Base-by-base conservation (phyloP, 2,888 invertebrate species). In the Ypsolopha sequella region DNA sequence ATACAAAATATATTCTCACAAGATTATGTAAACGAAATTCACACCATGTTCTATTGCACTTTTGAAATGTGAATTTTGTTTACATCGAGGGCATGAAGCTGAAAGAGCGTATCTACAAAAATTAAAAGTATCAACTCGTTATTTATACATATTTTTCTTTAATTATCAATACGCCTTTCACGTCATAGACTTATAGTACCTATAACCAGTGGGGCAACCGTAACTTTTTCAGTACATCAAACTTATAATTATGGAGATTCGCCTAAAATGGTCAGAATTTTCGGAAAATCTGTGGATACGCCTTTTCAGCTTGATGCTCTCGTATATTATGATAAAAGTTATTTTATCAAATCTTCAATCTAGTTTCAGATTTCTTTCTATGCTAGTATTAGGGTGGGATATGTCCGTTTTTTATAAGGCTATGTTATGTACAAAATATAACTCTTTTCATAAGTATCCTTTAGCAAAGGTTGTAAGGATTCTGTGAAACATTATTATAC, bases 321-420 rank as follows among this genome's bases (percentile, higher is more conserved):
- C 41, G 13, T 41, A 11, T 6, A 6, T 41, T 56, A 56, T 55
- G 53, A 52, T 52, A 48, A 10, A 51, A 48, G 11, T n/a, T 11
- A 14, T 52, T 49, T 50, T 51, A 48, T 48, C 47, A 51, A 10
- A 54, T 55, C 53, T 51, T 62, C 67, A 7, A 34, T 43, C 6
- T 36, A 47, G 9, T 33, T 13, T 47, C 36, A 9, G 34, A n/a
- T 47, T 11, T 35, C 14, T 45, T 53, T 66, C 66, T 77, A 80
- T 61, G 57, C 81, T 81, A 81, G 58, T 67, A 65, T 76, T 68
- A 73, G 71, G 85, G 84, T 82, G 85, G 85, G 84, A 71, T 73
- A 57, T 80, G 85, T 85, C 85, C 85, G 85, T 84, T 73, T 73
- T 66, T 6, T 41, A 38, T 9, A 36, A 47, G n/a, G 4, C 4